Evolutionary conservation across 2,113 vertebrate genomes (phyloP).

Genomic region (Arvicanthis niloticus): DNA sequence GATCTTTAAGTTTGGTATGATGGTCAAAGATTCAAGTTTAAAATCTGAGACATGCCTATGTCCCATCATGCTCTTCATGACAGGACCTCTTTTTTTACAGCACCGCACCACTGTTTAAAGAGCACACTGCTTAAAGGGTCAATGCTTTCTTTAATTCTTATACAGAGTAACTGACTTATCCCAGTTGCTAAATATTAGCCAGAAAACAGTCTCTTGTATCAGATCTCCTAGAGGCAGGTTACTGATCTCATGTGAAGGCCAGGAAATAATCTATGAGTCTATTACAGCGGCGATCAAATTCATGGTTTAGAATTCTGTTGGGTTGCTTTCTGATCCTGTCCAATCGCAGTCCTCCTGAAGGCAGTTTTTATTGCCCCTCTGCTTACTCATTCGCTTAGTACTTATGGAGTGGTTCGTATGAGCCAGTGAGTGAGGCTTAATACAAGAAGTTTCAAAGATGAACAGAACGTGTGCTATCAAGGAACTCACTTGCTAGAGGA

Average conservation of each 20-base stretch:
- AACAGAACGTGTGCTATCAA: neutral
- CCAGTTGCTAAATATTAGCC: neutral
- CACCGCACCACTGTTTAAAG: neutral
- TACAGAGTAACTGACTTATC: neutral
- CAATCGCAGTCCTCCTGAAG: neutral
- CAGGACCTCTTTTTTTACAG: neutral
- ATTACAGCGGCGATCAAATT: neutral
- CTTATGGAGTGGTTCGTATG: neutral
- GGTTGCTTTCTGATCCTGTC: neutral
- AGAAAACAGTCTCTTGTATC: neutral
- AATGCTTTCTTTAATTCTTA: neutral
- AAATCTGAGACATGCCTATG: neutral
- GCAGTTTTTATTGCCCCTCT: neutral
- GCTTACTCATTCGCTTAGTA: neutral
- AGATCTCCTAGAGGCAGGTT: neutral
- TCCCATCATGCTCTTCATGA: neutral
- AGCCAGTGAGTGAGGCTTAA: neutral
- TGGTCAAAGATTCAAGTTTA: neutral
- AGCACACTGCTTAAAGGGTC: neutral
- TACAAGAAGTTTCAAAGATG: constrained; percentile 2
- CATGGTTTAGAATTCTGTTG: neutral
- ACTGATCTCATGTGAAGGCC: neutral
- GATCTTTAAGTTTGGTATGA: neutral
- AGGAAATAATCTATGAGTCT: neutral
- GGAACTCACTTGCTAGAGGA: neutral